Conservation (phyloP, 2,797 vertebrate species). For the Dryobates pubescens region DNA sequence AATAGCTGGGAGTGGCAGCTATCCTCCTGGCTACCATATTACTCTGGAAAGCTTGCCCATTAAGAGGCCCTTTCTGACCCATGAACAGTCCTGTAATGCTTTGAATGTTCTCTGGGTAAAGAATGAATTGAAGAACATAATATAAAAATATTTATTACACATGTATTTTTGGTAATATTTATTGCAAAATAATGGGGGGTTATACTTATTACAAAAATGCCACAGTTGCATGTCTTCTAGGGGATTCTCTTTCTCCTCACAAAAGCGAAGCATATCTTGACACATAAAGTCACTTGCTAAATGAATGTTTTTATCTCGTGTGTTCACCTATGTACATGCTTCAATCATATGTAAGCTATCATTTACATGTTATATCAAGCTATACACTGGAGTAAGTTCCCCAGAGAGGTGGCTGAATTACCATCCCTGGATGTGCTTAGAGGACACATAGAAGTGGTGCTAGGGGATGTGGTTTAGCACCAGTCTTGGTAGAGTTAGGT, state of each 20-base stretch:
- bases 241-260: background rate
- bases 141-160: background rate
- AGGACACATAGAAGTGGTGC: too few relatives aligned
- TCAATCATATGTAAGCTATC: background rate
- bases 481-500: too few relatives aligned
- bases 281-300: background rate
- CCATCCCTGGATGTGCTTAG: too few relatives aligned
- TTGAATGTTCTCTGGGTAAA: background rate
- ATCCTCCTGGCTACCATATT: background rate
- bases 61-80: background rate
- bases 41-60: background rate
- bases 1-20: slow-evolving; percentile 1
- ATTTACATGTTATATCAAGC: background rate
- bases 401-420: too few relatives aligned
- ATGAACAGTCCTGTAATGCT: background rate
- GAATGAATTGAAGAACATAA: background rate
- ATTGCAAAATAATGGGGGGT: too few relatives aligned
- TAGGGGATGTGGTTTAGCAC: too few relatives aligned
- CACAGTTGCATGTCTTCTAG: background rate
- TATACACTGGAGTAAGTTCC: background rate
- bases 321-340: background rate
- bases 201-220: background rate
- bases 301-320: background rate
- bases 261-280: background rate
- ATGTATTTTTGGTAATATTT: too few relatives aligned